Conservation (phyloP, 92 coral and sea anemone genomes). For the Muricea muricata region DNA sequence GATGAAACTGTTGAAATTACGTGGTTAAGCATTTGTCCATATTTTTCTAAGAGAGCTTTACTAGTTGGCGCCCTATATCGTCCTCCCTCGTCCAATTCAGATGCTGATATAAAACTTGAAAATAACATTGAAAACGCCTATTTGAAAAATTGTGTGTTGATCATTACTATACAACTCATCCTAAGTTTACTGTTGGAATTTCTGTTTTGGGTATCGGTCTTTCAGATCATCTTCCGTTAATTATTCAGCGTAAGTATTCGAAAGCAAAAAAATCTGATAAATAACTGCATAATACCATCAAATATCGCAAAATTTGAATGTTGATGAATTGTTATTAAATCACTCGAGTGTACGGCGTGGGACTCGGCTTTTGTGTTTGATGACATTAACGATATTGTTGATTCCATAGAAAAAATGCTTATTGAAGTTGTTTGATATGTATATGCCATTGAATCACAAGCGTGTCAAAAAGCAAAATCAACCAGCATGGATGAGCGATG, state of each 20-base stretch:
- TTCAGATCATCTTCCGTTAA: conserved; percentile 59
- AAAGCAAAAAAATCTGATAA: neutral
- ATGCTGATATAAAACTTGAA: conserved; percentile 55
- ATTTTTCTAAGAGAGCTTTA: conserved; percentile 17
- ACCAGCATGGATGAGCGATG: conserved; percentile 57
- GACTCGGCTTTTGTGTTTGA: conserved; percentile 59
- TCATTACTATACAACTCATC: conserved; percentile 58
- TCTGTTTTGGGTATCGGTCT: conserved; percentile 55
- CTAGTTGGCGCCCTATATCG: conserved; percentile 36
- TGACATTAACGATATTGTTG: conserved; percentile 44
- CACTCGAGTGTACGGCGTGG: conserved; percentile 43
- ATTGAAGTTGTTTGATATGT: conserved; percentile 51
- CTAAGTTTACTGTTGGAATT: conserved; percentile 32
- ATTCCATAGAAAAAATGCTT: conserved; percentile 49
- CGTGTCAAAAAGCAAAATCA: conserved; percentile 26
- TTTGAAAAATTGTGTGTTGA: conserved; percentile 61
- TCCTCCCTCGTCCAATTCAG: conserved; percentile 27
- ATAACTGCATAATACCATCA: conserved; percentile 35
- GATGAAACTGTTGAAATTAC: conserved; percentile 31
- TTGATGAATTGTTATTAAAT: neutral
- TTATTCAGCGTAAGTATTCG: conserved; percentile 27
- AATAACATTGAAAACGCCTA: conserved; percentile 61
- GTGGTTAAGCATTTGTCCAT: conserved; percentile 33
- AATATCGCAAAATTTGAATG: conserved; percentile 48
- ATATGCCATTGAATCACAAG: conserved; percentile 47